These are phyloP conservation scores for Orientallactaga bullata DNA, from an alignment of 2,113 vertebrate genomes.

Conservation along the genomic window DNA sequence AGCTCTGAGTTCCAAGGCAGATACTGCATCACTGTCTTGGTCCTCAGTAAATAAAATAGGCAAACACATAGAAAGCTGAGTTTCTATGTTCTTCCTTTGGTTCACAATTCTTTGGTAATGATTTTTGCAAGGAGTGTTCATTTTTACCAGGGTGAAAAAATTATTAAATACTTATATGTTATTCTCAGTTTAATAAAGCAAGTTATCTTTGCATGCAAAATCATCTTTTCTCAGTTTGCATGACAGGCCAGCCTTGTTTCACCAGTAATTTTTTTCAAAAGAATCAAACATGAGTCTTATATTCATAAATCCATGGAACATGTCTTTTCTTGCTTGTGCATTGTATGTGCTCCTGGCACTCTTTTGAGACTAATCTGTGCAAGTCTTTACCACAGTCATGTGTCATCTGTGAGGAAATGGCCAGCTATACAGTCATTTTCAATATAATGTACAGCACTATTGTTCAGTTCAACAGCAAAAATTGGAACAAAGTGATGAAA, in stretches of 20 bases:
- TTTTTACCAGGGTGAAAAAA: not conserved
- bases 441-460: rapidly evolving
- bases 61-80: not conserved
- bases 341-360: not conserved
- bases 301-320: not conserved
- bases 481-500: not conserved
- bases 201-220: not conserved
- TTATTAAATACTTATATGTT: not conserved
- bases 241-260: not conserved
- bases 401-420: not conserved
- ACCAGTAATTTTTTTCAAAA: not conserved
- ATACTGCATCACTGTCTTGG: no score
- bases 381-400: not conserved
- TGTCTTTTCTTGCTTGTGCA: not conserved
- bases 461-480: not conserved
- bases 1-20: not conserved
- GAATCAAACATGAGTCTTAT: not conserved
- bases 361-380: not conserved
- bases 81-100: not conserved
- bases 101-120: not conserved
- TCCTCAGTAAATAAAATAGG: not conserved
- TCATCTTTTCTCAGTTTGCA: not conserved
- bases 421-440: not conserved
- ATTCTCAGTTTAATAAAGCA: not conserved
- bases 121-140: not conserved